Evolutionary conservation across 2,888 invertebrate genomes (phyloP).

Genomic region (Pristionchus exspectatus): DNA sequence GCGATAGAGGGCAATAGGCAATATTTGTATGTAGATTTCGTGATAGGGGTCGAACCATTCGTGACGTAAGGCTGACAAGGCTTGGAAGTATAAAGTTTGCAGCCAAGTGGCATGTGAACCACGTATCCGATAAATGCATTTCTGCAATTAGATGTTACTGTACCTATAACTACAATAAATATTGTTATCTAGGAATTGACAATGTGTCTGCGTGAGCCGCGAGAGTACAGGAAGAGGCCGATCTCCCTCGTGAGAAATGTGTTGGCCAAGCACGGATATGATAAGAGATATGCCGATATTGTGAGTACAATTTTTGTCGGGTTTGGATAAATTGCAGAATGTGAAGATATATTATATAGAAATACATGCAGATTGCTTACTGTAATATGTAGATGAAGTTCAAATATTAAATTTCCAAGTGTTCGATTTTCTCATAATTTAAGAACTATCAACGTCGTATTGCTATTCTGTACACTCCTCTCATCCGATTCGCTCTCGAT

Average conservation of each 20-base stretch:
- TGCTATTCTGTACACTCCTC: constrained; percentile 92
- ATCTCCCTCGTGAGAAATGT: constrained; percentile 89
- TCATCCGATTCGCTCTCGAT: constrained; percentile 91
- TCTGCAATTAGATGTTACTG: too few relatives aligned
- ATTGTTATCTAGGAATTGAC: constrained; percentile 88
- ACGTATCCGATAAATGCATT: too few relatives aligned
- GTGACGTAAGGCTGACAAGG: too few relatives aligned
- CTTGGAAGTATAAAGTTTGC: too few relatives aligned
- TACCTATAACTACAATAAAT: not conserved
- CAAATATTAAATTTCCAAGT: too few relatives aligned
- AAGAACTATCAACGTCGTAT: constrained; percentile 83
- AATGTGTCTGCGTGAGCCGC: constrained; percentile 89
- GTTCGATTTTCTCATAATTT: constrained; percentile 26
- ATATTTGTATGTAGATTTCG: too few relatives aligned
- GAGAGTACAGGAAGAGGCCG: constrained; percentile 89
- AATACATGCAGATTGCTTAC: too few relatives aligned
- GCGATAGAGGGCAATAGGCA: not conserved
- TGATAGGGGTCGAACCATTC: too few relatives aligned
- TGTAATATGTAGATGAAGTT: too few relatives aligned
- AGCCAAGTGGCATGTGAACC: too few relatives aligned
- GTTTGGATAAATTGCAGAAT: not conserved
- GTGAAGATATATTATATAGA: not conserved
- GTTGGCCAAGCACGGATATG: constrained; percentile 94
- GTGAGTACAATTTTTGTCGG: constrained; percentile 80
- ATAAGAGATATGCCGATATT: constrained; percentile 90